Conservation (phyloP, 2,113 vertebrate genomes). For the Aviceda subcristata region DNA sequence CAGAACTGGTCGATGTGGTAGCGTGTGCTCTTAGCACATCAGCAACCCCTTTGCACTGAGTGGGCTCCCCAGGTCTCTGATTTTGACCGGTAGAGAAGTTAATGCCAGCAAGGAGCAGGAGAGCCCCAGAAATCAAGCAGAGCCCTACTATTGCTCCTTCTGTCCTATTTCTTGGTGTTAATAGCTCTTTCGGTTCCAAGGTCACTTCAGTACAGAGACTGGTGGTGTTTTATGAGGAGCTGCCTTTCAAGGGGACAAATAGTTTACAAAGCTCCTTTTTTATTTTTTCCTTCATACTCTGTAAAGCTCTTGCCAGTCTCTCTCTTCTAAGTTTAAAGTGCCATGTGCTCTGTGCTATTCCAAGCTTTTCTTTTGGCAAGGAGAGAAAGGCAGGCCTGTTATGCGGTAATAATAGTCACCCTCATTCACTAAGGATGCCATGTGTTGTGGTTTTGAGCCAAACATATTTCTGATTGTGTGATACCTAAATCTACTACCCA, state of each 20-base stretch:
- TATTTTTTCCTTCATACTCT: background rate
- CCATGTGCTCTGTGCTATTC: slow-evolving; percentile 32
- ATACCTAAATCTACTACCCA: background rate
- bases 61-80: background rate
- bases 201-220: background rate
- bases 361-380: slow-evolving; percentile 15
- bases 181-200: background rate
- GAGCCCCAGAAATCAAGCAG: background rate
- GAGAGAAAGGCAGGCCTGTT: slow-evolving; percentile 9
- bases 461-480: background rate
- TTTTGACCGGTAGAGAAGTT: background rate
- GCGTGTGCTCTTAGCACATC: background rate
- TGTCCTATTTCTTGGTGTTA: background rate
- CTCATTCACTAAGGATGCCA: slow-evolving; percentile 9
- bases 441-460: slow-evolving; percentile 45
- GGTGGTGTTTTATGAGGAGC: background rate
- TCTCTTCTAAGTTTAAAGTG: background rate
- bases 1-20: background rate
- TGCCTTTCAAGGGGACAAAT: background rate
- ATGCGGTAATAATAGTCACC: background rate
- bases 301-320: background rate
- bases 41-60: background rate
- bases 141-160: background rate
- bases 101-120: background rate
- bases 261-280: background rate